Evolutionary conservation across 1,140 invertebrate genomes (phyloP), one percentile per base, ranked within the genome.

Genomic region (Papilio polyxenes): DNA sequence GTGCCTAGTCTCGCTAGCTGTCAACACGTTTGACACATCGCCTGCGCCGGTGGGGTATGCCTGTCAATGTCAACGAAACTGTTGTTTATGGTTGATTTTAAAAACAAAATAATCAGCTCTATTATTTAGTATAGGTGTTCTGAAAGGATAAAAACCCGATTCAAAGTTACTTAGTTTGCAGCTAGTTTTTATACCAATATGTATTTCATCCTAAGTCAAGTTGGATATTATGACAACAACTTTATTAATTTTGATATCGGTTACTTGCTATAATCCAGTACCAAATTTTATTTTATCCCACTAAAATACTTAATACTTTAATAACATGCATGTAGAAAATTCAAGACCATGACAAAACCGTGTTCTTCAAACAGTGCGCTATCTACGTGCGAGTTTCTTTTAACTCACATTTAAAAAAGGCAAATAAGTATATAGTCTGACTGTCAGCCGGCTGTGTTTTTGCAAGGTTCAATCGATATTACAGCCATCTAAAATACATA

Each of bases 21-120:
- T 65, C 59, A 80, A 59, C 77, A 37, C 8, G 59, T 80, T 80
- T 40, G 77, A 80, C 31, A 65, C 59, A 9, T 48, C 77, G 37
- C 31, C 77, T 2, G 9, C 15, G 5, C 75, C 51, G 15, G 31
- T 44, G 3, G 59, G 56, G 37, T 65, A 62, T 17, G 56, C 40
- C 77, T 80, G 77, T n/a, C 15, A 48, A 31, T 72, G 20, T 11
- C 2, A 65, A 65, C 51, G 23, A 69, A 31, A 37, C 23, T 20
- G 10, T 20, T 59, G 49, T 65, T 23, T 65, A 69, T 56, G 13
- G 17, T 69, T 23, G 3, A 31, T 15, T 31, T 13, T 13, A 31
- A 69, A 69, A 23, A 9, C 2, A 11, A 59, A 59, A 31, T 31
- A 31, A 31, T 1, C 23, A 31, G 0, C 2, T 31, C 23, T 31